Base-by-base conservation (phyloP, 2,888 invertebrate species). In the Bombyx huttoni region DNA sequence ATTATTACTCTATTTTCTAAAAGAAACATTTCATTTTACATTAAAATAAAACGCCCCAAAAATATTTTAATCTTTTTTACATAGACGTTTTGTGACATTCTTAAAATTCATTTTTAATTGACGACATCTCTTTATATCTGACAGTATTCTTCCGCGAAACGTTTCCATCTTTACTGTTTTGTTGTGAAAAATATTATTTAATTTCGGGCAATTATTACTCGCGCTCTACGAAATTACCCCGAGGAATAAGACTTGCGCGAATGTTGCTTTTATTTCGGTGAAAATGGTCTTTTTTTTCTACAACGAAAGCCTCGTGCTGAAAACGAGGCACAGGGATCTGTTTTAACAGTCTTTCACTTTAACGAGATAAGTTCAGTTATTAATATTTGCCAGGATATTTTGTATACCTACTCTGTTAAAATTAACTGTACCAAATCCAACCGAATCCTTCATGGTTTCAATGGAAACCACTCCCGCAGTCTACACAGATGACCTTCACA, bases 121-220 rank as follows among this genome's bases (percentile, higher is more conserved):
- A 40, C 40, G 12, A 40, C 40, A 40, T 40, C 40, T 40, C 9
- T 40, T 12, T 40, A 10, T 40, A 12, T 10, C 40, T 40, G 40
- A 40, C 72, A 68, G 70, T 61, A 70, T 76, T 74, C 70, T 68
- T 69, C 74, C 70, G 63, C 70, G 70, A 73, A 75, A 76, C 7
- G 12, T 81, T 80, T 78, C 70, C 76, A 74, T 77, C 72, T 74
- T 65, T 73, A 69, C 74, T 76, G 76, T 78, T 81, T 79, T 81
- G 79, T 84, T 81, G 79, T 81, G 81, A 84, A 82, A 80, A 81
- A 79, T 85, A 74, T 83, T 83, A 85, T 87, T 86, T 86, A 85
- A 87, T 87, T 86, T 81, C 67, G 62, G 73, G 80, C 85, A 87
- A 86, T 87, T 83, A 87, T 87, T 86, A 84, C 83, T 81, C 77